A percentile compares a stretch with the other conserved stretches of the same genome.
Evolutionary conservation across 2,888 invertebrate species (phyloP).

Genomic region (Mactromeris polynyma): DNA sequence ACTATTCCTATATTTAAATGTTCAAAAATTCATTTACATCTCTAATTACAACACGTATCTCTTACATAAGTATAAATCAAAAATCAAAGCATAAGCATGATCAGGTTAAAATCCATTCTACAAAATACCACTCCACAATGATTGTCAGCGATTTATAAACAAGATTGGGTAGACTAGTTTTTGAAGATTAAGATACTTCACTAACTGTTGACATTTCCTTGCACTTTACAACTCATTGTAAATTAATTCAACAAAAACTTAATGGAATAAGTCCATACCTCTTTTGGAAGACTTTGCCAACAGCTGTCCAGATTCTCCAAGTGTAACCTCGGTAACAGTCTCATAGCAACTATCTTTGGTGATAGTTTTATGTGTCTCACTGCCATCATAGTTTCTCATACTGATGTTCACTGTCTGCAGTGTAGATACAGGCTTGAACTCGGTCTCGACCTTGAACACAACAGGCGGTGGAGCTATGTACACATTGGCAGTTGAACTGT

Average conservation of each 20-base stretch:
- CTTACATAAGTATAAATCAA: no score
- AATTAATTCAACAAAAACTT: no score
- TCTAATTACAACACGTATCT: no score
- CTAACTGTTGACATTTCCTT: no score
- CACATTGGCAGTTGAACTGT: constrained; percentile 60
- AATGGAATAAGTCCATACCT: constrained; percentile 52
- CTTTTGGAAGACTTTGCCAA: constrained; percentile 66
- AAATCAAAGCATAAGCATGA: no score
- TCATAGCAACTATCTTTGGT: constrained; percentile 79
- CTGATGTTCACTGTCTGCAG: constrained; percentile 81
- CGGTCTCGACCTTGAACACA: constrained; percentile 83
- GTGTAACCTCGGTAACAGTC: constrained; percentile 78
- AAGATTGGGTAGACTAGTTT: no score
- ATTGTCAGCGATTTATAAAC: no score
- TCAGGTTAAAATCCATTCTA: no score
- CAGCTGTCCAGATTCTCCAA: constrained; percentile 74
- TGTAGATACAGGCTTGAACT: constrained; percentile 79
- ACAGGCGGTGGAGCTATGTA: constrained; percentile 79
- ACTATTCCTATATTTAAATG: background rate
- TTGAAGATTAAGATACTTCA: no score
- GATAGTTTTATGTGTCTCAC: constrained; percentile 81
- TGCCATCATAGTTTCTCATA: constrained; percentile 85
- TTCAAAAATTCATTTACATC: no score
- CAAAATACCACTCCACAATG: no score
- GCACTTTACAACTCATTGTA: no score